Evolutionary conservation across 2,797 vertebrate species (phyloP).

Genomic region (Amphiprion clarkii): DNA sequence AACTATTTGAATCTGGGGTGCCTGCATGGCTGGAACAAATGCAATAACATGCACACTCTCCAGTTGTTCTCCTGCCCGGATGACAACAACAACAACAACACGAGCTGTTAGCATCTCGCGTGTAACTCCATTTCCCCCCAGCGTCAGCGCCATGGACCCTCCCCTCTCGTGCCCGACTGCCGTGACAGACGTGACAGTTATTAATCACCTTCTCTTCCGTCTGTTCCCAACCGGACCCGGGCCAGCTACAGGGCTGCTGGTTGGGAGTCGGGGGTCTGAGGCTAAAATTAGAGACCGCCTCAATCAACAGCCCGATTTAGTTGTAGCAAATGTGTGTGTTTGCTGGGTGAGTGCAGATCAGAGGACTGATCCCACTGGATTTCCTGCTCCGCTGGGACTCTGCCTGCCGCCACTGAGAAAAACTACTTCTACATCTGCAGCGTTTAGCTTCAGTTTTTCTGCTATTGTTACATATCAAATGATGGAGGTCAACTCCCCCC

Average conservation of each 20-base stretch:
- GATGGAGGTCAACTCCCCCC: background rate
- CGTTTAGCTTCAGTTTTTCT: constrained; percentile 9
- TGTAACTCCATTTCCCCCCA: constrained; percentile 69
- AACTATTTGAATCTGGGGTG: background rate
- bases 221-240: constrained; percentile 82
- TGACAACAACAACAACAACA: constrained; percentile 69
- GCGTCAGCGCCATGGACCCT: constrained; percentile 30
- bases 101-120: constrained; percentile 77
- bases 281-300: constrained; percentile 87
- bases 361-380: constrained; percentile 73
- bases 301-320: constrained; percentile 86
- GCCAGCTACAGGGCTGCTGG: constrained; percentile 58
- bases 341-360: constrained; percentile 74
- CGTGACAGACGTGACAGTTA: constrained; percentile 87
- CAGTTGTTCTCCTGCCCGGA: constrained; percentile 1
- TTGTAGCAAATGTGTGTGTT: constrained; percentile 59
- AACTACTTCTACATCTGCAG: constrained; percentile 25
- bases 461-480: constrained; percentile 27
- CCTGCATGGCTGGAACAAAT: background rate
- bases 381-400: constrained; percentile 76
- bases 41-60: constrained; percentile 12
- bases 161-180: constrained; percentile 59
- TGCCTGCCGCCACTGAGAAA: constrained; percentile 49
- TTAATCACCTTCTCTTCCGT: constrained; percentile 87
- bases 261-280: constrained; percentile 50